Conservation (phyloP, 2,113 vertebrate genomes). For the Carollia perspicillata region DNA sequence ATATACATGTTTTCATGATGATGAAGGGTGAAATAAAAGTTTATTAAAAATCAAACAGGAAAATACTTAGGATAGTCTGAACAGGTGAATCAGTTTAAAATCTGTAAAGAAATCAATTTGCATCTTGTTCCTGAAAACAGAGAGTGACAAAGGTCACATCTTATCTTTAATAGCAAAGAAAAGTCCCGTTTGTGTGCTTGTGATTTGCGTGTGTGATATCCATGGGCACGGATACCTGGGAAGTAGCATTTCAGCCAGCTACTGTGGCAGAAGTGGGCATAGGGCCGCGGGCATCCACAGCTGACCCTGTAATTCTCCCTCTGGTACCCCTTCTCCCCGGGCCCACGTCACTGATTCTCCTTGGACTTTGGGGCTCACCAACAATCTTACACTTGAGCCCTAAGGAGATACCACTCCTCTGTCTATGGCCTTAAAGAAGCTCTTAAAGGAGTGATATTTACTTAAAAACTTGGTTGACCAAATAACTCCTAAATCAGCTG, state of each 20-base stretch:
- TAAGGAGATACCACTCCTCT: not conserved
- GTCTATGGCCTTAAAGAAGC: not conserved
- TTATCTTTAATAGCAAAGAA: not conserved
- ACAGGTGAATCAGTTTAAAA: not conserved
- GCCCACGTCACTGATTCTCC: not conserved
- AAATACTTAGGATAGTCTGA: not conserved
- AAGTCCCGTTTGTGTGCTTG: not conserved
- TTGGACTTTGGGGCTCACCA: not conserved
- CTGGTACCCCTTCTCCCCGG: rapidly evolving
- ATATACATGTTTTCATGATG: not conserved
- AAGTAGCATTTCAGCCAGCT: not conserved
- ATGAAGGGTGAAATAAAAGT: not conserved
- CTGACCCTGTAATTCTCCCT: not conserved
- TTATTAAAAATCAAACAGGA: not conserved
- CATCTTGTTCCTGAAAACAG: not conserved
- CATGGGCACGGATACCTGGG: not conserved
- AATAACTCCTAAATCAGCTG: not conserved
- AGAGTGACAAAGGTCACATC: not conserved
- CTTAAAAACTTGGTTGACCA: not conserved
- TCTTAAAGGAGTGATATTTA: not conserved
- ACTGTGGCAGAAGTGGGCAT: not conserved
- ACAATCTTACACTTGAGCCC: not conserved
- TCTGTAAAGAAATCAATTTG: not conserved
- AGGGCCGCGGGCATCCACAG: not conserved
- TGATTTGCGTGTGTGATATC: rapidly evolving